phyloP scores from a whole-genome alignment of 2,113 vertebrate genomes.

The Zosterops hypoxanthus region DNA sequence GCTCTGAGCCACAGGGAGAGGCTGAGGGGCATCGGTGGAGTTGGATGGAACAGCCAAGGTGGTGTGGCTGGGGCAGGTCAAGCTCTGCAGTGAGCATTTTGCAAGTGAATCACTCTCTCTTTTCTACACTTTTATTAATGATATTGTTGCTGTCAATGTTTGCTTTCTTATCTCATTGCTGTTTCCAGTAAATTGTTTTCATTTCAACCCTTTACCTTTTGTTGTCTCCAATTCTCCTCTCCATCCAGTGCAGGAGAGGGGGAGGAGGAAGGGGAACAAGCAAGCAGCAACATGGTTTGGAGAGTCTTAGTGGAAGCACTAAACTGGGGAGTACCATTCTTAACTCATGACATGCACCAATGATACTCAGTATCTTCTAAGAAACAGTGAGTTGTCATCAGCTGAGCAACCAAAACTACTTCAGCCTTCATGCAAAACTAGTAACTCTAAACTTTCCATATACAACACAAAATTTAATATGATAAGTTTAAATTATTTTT shows the following conservation, averaged over 20 bases:
- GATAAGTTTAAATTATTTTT: background rate
- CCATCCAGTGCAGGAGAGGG: background rate
- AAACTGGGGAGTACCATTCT: background rate
- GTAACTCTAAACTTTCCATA: background rate
- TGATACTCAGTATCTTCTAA: background rate
- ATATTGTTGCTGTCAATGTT: background rate
- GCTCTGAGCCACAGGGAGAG: rapidly evolving
- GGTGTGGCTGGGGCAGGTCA: background rate
- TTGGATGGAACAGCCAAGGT: background rate
- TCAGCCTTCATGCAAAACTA: background rate
- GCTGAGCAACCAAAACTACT: background rate
- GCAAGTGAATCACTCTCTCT: background rate
- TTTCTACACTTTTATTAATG: background rate
- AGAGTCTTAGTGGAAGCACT: background rate
- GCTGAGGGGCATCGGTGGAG: rapidly evolving
- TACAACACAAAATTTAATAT: background rate
- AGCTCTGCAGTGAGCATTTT: background rate
- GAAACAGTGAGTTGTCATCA: background rate
- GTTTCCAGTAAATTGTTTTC: background rate
- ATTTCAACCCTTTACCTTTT: background rate
- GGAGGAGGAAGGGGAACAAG: background rate
- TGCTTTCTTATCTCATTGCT: background rate
- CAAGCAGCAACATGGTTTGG: background rate
- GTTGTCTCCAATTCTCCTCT: background rate
- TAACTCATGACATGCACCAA: background rate